phyloP scores from a whole-genome alignment of 2,113 vertebrate genomes.

The Pachypanchax playfairii region DNA sequence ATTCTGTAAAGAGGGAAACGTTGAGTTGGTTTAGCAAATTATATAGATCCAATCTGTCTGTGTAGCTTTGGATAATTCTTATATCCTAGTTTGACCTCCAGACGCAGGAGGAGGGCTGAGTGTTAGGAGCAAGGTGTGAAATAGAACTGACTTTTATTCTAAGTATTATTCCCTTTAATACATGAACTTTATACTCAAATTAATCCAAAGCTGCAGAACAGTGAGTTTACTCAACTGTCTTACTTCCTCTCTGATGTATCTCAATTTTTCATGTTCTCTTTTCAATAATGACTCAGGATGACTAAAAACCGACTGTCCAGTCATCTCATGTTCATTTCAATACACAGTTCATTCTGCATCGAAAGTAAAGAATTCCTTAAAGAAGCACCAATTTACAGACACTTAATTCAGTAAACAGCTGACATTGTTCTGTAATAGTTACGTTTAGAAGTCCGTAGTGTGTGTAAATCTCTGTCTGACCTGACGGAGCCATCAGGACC shows the following conservation, averaged over 20 bases:
- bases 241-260: constrained; percentile 16
- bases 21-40: neutral
- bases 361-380: neutral
- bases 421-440: neutral
- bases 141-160: too few relatives aligned
- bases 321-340: neutral
- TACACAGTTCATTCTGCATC: neutral
- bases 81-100: too few relatives aligned
- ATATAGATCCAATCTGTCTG: neutral
- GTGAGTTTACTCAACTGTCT: neutral
- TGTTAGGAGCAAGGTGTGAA: too few relatives aligned
- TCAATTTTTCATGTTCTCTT: constrained; percentile 8
- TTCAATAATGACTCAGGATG: constrained; percentile 1
- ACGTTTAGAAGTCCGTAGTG: neutral
- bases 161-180: neutral
- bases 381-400: neutral
- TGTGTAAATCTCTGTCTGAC: constrained; percentile 61
- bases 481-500: constrained; percentile 93
- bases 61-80: neutral
- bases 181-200: neutral
- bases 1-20: constrained; percentile 77
- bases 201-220: neutral
- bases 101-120: too few relatives aligned
- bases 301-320: neutral
- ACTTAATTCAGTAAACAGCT: neutral